phyloP scores from a whole-genome alignment of 2,113 vertebrate genomes.

The Tyrannus savana region DNA sequence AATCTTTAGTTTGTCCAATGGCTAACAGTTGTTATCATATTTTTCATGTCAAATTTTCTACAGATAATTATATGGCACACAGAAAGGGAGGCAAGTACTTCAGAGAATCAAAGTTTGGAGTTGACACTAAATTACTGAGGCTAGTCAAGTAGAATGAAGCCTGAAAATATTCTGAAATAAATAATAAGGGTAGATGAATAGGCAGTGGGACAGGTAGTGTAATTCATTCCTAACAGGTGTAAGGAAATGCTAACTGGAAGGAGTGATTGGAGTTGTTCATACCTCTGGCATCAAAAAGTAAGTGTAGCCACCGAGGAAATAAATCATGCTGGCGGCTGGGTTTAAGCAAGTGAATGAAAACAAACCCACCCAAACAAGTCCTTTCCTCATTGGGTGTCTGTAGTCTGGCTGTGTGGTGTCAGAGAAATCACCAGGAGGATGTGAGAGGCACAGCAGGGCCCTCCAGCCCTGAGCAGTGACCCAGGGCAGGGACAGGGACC shows the following conservation, averaged over 20 bases:
- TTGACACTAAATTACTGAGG: constrained; percentile 9
- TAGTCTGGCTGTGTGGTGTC: not conserved
- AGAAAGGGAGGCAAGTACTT: not conserved
- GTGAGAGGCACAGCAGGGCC: not conserved
- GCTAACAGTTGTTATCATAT: not conserved
- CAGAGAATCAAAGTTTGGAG: not conserved
- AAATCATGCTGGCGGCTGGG: not conserved
- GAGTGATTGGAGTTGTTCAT: not conserved
- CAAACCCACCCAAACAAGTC: not conserved
- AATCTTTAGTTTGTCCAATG: not conserved
- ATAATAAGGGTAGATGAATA: constrained; percentile 8
- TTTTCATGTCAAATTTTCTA: not conserved
- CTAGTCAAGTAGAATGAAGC: constrained; percentile 4
- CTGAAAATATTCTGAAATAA: constrained; percentile 20
- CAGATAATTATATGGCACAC: not conserved
- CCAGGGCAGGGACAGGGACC: no score
- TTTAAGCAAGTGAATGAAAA: not conserved
- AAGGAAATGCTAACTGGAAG: not conserved
- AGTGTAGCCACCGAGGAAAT: not conserved
- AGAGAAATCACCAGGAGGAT: not conserved
- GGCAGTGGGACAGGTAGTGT: not conserved
- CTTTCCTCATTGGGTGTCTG: not conserved
- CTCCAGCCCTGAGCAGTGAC: not conserved
- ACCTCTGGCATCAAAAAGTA: not conserved
- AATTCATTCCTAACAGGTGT: not conserved